A percentile compares a stretch with the other conserved stretches of the same genome.
Evolutionary conservation across 2,113 vertebrate species (phyloP).

Genomic region (Cisticola juncidis): DNA sequence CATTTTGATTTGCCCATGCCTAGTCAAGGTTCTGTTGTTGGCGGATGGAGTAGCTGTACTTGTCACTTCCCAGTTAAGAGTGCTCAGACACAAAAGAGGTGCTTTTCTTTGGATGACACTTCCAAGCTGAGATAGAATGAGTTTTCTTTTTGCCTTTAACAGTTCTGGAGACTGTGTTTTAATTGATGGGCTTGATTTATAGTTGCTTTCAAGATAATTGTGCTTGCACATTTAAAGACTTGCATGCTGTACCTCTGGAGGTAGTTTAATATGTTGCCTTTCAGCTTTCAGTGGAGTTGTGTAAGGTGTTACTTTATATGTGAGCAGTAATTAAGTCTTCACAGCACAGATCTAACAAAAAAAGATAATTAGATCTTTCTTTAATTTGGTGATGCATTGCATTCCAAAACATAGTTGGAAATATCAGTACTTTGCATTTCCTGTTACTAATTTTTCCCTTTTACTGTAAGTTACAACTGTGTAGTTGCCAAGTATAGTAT

Average conservation of each 20-base stretch:
- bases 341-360: neutral
- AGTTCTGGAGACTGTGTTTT: neutral
- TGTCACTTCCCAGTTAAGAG: neutral
- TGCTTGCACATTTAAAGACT: neutral
- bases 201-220: neutral
- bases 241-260: neutral
- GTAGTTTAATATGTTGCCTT: neutral
- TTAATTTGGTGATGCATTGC: neutral
- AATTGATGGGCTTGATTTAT: neutral
- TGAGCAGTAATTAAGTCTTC: neutral
- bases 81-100: neutral
- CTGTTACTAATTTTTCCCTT: neutral
- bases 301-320: neutral
- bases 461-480: neutral
- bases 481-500: neutral
- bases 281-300: neutral
- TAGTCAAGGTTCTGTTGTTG: neutral
- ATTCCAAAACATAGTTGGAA: neutral
- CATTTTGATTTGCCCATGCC: neutral
- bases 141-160: neutral
- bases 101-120: neutral
- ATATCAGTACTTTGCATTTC: neutral
- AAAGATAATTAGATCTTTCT: neutral
- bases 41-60: neutral
- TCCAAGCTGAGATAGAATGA: neutral